Evolutionary conservation across 2,113 vertebrate species (phyloP), one percentile per base, ranked within the genome.

Genomic region (Plecturocebus donacophilus): DNA sequence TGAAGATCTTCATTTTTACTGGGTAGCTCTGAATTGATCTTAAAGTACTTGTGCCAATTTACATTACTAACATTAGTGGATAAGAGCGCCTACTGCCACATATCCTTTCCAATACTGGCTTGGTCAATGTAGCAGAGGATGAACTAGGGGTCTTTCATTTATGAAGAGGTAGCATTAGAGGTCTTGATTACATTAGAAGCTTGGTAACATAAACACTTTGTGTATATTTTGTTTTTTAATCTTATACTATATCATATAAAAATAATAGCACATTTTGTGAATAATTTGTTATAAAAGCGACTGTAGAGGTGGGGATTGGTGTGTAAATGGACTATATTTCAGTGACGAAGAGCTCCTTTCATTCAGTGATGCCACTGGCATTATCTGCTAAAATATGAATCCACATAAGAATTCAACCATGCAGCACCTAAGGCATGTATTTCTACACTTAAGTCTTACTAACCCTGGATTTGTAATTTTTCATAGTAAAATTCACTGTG

Each of bases 261-360:
- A 92, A 80, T 87, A 91, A 66, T 19, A 81, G 35, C 47, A 93
- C 81, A 32, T 91, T 71, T 90, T 77, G 52, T 81, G 23, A 91
- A 61, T 80, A 80, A 12, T 17, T 87, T 8, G 54, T 25, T 61
- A 87, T 90, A 64, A 80, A 80, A 91, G 23, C 79, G 42, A 87
- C 30, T 9, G 6, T 49, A 52, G 21, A 47, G 11, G 14, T 52
- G 8, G 13, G 21, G 6, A 68, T n/a, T 77, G 3, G 1, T 47
- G 16, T 70, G 17, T 49, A 68, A 35, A 19, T 42, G 32, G 4
- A 27, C 19, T 27, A 23, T 13, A 32, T 40, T 77, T 75, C 19
- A 83, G 38, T 64, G 80, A 77, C 35, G n/a, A 81, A 71, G 23
- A 64, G 52, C 19, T 71, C 27, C 3, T 87, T 95, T 87, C 42